Evolutionary conservation across 2,888 invertebrate genomes (phyloP).

Genomic region (Heteromyza rotundicornis): DNA sequence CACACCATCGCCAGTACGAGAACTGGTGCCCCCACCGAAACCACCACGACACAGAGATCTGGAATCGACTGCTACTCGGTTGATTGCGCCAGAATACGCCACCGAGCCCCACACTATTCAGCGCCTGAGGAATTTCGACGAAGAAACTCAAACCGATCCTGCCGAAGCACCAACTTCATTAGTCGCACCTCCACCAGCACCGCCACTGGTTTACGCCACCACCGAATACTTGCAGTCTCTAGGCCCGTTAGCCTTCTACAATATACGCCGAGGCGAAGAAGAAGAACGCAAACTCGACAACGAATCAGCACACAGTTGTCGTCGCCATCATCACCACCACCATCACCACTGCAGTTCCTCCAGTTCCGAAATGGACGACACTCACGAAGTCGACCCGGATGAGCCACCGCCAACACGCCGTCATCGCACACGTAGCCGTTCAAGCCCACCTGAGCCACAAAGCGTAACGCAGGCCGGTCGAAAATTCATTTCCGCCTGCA

Average conservation of each 20-base stretch:
- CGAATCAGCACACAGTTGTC: conserved; percentile 63
- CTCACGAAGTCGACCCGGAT: conserved; percentile 65
- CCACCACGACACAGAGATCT: conserved; percentile 33
- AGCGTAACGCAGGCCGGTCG: conserved; percentile 73
- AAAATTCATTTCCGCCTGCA: conserved; percentile 75
- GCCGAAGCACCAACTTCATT: conserved; percentile 32
- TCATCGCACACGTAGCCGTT: conserved; percentile 57
- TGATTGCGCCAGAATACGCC: background rate
- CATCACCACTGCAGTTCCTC: conserved; percentile 57
- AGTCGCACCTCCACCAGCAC: conserved; percentile 65
- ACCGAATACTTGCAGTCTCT: conserved; percentile 66
- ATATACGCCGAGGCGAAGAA: conserved; percentile 56
- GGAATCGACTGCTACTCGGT: conserved; percentile 4
- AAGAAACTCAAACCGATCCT: conserved; percentile 53
- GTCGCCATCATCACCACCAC: conserved; percentile 65
- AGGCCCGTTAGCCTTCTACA: conserved; percentile 65
- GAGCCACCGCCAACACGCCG: conserved; percentile 62
- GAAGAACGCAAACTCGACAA: conserved; percentile 37
- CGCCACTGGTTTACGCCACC: conserved; percentile 62
- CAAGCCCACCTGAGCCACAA: conserved; percentile 67
- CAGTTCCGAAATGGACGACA: conserved; percentile 28
- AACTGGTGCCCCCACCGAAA: conserved; percentile 34
- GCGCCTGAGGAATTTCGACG: conserved; percentile 44
- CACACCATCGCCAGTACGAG: conserved; percentile 37
- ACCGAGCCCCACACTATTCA: background rate